Conservation (phyloP, 2,113 vertebrate genomes). For the Menidia beryllina region DNA sequence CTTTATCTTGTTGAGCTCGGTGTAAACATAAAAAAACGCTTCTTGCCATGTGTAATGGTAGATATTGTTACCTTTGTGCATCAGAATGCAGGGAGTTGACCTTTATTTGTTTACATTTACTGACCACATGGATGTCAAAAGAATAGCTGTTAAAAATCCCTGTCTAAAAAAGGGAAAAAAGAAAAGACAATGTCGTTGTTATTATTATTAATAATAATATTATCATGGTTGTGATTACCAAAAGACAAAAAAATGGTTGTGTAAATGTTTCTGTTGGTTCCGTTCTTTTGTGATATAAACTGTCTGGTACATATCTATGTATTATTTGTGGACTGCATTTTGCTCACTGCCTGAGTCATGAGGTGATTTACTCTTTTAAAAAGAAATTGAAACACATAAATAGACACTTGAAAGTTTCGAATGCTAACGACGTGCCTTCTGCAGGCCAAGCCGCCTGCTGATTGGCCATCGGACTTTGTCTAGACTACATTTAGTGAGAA, state of each 20-base stretch:
- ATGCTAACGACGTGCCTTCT: neutral
- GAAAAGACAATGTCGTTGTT: slow-evolving; percentile 53
- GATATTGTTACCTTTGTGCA: slow-evolving; percentile 32
- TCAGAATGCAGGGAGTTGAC: slow-evolving; percentile 12
- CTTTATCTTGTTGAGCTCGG: slow-evolving; percentile 34
- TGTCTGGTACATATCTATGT: slow-evolving; percentile 48
- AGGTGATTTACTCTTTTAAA: no score
- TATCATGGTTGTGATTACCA: slow-evolving; percentile 40
- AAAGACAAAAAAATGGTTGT: slow-evolving; percentile 51
- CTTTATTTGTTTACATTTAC: slow-evolving; percentile 76
- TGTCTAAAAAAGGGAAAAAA: slow-evolving; percentile 39
- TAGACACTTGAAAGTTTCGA: no score
- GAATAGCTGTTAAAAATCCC: slow-evolving; percentile 58
- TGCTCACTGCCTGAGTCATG: slow-evolving; percentile 53
- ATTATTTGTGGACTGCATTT: slow-evolving; percentile 56
- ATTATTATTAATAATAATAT: slow-evolving; percentile 43
- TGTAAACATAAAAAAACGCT: slow-evolving; percentile 45
- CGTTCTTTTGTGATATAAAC: slow-evolving; percentile 23
- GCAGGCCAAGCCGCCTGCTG: neutral
- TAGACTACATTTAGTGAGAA: neutral
- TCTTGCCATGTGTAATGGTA: slow-evolving; percentile 24
- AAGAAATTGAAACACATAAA: neutral
- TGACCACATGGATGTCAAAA: slow-evolving; percentile 80
- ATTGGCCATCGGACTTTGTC: neutral
- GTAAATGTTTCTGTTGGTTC: slow-evolving; percentile 46